These are phyloP conservation scores for Protaetia brevitarsis DNA, from an alignment of 1,140 invertebrate species.

Conservation along the genomic window DNA sequence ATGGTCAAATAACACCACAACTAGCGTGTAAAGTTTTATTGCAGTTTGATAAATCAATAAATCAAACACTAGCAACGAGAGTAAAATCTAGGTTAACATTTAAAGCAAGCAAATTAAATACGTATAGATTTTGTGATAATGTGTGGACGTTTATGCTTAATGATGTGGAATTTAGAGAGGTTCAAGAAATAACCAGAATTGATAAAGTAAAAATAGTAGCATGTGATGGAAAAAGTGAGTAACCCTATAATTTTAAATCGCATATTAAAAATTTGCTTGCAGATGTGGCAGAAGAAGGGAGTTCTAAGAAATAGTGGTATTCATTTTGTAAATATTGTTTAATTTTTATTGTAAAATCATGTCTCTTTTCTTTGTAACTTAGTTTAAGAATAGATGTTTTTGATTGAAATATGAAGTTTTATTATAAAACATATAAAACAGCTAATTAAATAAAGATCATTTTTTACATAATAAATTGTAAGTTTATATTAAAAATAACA, in stretches of 20 bases:
- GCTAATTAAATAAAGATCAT: no score
- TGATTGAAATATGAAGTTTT: no score
- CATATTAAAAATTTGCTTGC: constrained; percentile 25
- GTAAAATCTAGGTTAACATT: constrained; percentile 92
- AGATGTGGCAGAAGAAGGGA: constrained; percentile 38
- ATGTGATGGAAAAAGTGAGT: constrained; percentile 95
- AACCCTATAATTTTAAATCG: constrained; percentile 26
- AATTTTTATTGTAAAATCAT: no score
- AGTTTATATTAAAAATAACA: not conserved
- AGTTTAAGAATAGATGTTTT: no score
- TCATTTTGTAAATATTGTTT: no score
- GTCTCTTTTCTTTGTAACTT: not conserved
- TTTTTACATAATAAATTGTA: no score
- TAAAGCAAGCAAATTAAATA: constrained; percentile 96
- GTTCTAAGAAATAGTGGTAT: constrained; percentile 34
- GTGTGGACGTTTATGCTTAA: constrained; percentile 99
- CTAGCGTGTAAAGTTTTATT: constrained; percentile 89
- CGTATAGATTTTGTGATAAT: constrained; percentile 99
- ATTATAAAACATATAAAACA: no score
- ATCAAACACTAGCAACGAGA: constrained; percentile 85
- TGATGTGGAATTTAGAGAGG: constrained; percentile 96
- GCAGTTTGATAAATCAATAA: constrained; percentile 96
- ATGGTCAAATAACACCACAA: constrained; percentile 92
- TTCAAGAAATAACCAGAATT: constrained; percentile 90
- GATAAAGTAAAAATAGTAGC: constrained; percentile 99